A percentile compares a stretch with the other conserved stretches of the same genome.
Evolutionary conservation across 2,113 vertebrate species (phyloP).

Genomic region (Chauna torquata): DNA sequence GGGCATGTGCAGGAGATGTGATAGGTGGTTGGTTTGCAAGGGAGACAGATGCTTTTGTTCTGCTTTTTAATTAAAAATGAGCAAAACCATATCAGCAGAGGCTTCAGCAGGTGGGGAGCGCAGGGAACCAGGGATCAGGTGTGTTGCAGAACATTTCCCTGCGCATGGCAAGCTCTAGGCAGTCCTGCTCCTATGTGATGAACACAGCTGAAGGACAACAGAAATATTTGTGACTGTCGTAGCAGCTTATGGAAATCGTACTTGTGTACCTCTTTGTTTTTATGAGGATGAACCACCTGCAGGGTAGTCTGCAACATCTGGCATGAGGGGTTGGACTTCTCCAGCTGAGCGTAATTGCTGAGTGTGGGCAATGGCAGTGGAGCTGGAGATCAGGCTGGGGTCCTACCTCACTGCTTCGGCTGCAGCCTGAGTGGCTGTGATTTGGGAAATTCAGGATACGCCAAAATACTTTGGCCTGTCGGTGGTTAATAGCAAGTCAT

Average conservation of each 20-base stretch:
- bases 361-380: not conserved
- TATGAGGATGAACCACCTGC: not conserved
- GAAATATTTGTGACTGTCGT: not conserved
- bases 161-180: not conserved
- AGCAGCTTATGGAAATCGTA: not conserved
- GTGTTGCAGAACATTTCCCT: not conserved
- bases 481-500: not conserved
- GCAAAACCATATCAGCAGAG: accelerated
- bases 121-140: not conserved
- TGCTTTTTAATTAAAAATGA: not conserved
- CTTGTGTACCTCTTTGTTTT: not conserved
- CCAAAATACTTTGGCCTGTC: not conserved
- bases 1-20: not conserved
- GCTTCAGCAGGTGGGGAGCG: not conserved
- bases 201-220: not conserved
- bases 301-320: accelerated
- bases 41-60: not conserved
- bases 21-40: not conserved
- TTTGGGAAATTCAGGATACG: not conserved
- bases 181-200: not conserved
- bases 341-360: not conserved
- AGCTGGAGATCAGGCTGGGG: not conserved
- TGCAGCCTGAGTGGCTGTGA: accelerated
- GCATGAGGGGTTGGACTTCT: not conserved
- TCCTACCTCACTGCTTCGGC: not conserved